A percentile compares a stretch with the other conserved stretches of the same genome.
These are phyloP conservation scores for Monarcha castaneiventris DNA, from an alignment of 2,113 vertebrate genomes.

Conservation along the genomic window DNA sequence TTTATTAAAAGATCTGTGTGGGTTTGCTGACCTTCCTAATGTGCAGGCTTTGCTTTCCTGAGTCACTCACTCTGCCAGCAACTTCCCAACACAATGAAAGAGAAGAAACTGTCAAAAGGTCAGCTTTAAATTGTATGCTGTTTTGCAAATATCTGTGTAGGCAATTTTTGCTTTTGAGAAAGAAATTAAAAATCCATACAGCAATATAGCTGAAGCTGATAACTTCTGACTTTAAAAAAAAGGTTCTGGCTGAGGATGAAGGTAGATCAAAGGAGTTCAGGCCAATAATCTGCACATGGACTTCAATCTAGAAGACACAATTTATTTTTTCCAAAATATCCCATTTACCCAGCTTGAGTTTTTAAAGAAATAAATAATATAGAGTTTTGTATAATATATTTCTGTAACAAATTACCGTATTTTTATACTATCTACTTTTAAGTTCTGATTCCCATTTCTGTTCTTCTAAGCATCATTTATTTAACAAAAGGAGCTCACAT, in stretches of 20 bases:
- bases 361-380: background rate
- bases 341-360: background rate
- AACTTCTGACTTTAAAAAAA: background rate
- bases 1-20: background rate
- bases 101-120: background rate
- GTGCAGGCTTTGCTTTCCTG: background rate
- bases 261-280: background rate
- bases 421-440: background rate
- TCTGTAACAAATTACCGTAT: background rate
- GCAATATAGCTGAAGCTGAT: background rate
- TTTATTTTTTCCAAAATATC: background rate
- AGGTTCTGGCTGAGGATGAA: background rate
- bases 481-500: slow-evolving; percentile 45
- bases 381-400: background rate
- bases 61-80: background rate
- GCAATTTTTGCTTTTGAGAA: background rate
- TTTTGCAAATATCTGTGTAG: background rate
- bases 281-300: background rate
- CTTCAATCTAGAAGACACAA: background rate
- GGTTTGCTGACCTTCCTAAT: background rate
- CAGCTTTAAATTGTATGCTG: background rate
- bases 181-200: background rate
- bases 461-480: slow-evolving; percentile 56
- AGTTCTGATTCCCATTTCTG: background rate
- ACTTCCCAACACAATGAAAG: background rate